Percentiles rank a stretch among this genome's conserved stretches.
Evolutionary conservation across 2,113 vertebrate genomes (phyloP).

Genomic region (Alligator sinensis): DNA sequence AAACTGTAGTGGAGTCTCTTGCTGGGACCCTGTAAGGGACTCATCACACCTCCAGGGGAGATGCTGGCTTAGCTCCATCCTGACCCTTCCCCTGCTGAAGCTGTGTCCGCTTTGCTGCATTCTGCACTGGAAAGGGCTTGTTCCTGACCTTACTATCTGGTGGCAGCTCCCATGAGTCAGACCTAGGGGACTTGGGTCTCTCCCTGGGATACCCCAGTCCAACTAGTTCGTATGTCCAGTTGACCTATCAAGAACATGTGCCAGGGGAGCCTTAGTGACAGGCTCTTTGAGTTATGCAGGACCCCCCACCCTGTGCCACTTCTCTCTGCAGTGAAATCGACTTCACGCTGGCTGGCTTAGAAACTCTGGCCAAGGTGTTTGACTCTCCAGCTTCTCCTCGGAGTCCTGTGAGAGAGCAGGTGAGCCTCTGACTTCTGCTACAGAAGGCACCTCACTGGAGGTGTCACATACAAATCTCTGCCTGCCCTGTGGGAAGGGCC

Average conservation of each 20-base stretch:
- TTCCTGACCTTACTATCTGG: background rate
- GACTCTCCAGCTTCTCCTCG: slow-evolving; percentile 77
- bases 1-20: background rate
- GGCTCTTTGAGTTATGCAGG: background rate
- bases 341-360: slow-evolving; percentile 84
- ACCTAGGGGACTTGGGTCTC: background rate
- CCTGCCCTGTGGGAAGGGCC: fast-evolving
- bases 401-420: slow-evolving; percentile 78
- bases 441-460: background rate
- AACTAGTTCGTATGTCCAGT: background rate
- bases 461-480: background rate
- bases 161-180: background rate
- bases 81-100: background rate
- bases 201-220: background rate
- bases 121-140: background rate
- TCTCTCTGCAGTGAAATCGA: slow-evolving; percentile 84
- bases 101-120: background rate
- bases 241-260: background rate
- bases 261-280: background rate
- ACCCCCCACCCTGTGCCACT: background rate
- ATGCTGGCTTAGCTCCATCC: background rate
- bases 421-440: background rate
- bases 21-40: background rate
- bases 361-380: slow-evolving; percentile 86
- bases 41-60: background rate